Evolutionary conservation across 2,113 vertebrate genomes (phyloP).

Genomic region (Laticauda laticaudata): DNA sequence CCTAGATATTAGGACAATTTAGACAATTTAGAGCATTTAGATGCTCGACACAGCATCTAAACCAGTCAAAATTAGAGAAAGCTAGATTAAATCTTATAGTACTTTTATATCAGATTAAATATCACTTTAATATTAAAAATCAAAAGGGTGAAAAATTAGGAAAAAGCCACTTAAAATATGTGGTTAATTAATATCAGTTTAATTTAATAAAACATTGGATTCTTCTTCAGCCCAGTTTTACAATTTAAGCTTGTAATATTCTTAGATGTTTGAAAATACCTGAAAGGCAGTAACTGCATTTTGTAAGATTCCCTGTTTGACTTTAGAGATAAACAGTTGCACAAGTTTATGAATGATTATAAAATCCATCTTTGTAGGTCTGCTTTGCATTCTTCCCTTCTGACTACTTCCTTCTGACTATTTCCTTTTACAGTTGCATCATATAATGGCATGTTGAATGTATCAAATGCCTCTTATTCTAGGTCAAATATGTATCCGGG

Average conservation of each 20-base stretch:
- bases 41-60: neutral
- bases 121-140: neutral
- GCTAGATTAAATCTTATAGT: neutral
- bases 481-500: neutral
- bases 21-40: no score
- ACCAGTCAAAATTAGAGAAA: neutral
- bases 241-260: neutral
- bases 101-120: neutral
- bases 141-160: neutral
- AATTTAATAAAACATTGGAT: neutral
- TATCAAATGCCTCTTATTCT: neutral
- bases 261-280: neutral
- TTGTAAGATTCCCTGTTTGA: slow-evolving; percentile 13
- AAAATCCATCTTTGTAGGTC: slow-evolving; percentile 3
- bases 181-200: neutral
- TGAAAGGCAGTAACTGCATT: neutral
- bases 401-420: slow-evolving; percentile 14
- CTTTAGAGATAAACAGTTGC: slow-evolving; percentile 7
- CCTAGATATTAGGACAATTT: no score
- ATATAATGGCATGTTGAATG: slow-evolving; percentile 9
- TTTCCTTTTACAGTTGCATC: slow-evolving; percentile 23
- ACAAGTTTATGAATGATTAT: slow-evolving; percentile 9
- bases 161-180: neutral
- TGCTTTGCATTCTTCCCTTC: slow-evolving; percentile 23
- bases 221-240: neutral